Base-by-base conservation (phyloP, 1,140 invertebrate genomes). In the Drosophila asahinai region DNA sequence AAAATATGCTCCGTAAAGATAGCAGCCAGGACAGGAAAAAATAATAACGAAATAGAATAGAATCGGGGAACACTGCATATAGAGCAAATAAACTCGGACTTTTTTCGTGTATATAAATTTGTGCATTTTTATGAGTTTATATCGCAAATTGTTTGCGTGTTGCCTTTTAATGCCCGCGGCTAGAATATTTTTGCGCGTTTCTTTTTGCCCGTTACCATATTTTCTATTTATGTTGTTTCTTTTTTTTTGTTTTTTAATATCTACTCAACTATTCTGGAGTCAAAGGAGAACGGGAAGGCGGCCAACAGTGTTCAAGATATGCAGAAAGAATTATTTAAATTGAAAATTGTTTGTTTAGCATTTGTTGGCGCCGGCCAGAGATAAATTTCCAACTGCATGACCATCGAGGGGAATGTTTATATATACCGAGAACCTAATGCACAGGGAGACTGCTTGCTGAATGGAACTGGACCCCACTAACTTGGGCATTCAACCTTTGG, bases 341-440 rank as follows among this genome's bases (percentile, higher is more conserved):
- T 89, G 77, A 84, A 89, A 90, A 76, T 76, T 81, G 74, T 89
- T 77, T 84, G 63, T 81, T 77, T 84, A 76, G 74, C 73, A 89
- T 77, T 86, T 76, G 63, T 55, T 86, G 78, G 82, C 74, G 76
- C 81, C 60, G 73, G 25, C 22, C 59, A 51, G 58, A 86, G 82
- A 86, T 84, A 84, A 78, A 70, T 68, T 77, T 30, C 36, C 17
- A 47, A 17, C 64, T 52, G 49, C 72, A 75, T 40, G 49, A 2
- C n/a, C 57, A 84, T 22, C 19, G 25, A 49, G 57, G 57, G 62
- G 51, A 68, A 60, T 64, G 62, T 67, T 60, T 64, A 49, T 60
- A 38, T 63, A 40, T 25, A 19, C 17, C 12, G n/a, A 36, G 30
- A 57, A 22, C 36, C 52, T 67, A 45, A 68, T 71, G 40, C 64